A percentile compares a stretch with the other conserved stretches of the same genome.
Evolutionary conservation across 2,888 invertebrate species (phyloP).

Genomic region (Agrotis ipsilon): DNA sequence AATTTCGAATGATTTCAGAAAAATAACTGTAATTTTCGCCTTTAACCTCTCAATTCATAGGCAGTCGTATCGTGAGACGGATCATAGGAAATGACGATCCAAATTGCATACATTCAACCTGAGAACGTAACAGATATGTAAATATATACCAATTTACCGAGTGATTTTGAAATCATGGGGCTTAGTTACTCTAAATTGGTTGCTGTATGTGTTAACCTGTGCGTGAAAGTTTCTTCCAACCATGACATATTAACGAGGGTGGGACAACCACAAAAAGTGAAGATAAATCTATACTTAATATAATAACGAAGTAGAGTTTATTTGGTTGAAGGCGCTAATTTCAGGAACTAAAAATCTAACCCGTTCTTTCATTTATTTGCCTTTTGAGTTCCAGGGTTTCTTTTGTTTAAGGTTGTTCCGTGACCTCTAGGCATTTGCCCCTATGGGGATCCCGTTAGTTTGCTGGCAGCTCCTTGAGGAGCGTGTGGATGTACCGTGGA

Average conservation of each 20-base stretch:
- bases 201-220: constrained; percentile 10
- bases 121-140: constrained; percentile 54
- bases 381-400: too few relatives aligned
- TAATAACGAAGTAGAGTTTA: too few relatives aligned
- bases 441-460: too few relatives aligned
- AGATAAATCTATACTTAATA: not conserved
- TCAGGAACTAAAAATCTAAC: too few relatives aligned
- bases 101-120: constrained; percentile 53
- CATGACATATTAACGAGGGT: not conserved
- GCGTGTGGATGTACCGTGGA: too few relatives aligned
- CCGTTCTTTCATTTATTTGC: too few relatives aligned
- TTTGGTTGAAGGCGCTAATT: too few relatives aligned
- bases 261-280: not conserved
- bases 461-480: too few relatives aligned
- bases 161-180: constrained; percentile 43
- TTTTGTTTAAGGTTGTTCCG: too few relatives aligned
- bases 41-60: constrained; percentile 20
- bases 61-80: constrained; percentile 30
- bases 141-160: constrained; percentile 44
- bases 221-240: not conserved
- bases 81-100: constrained; percentile 34
- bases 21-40: constrained; percentile 4
- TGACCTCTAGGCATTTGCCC: too few relatives aligned
- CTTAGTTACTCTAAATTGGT: constrained; percentile 34
- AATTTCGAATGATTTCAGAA: not conserved